Conservation (phyloP, 2,113 vertebrate species). For the Phodopus roborovskii region DNA sequence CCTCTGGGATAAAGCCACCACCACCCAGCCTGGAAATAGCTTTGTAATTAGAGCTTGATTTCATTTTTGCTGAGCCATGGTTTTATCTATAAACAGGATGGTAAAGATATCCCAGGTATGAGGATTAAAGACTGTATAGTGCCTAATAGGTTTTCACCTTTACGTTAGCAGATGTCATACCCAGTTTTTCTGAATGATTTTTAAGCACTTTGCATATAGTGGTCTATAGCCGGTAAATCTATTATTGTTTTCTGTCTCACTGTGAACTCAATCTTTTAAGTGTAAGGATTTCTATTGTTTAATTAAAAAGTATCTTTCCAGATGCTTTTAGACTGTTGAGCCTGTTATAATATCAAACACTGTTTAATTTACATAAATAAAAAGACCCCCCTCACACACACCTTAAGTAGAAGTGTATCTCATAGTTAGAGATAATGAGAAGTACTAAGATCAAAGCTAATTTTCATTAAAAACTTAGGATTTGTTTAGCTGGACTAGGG, state of each 20-base stretch:
- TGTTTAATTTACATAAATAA: not conserved
- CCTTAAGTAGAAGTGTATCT: not conserved
- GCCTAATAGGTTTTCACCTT: not conserved
- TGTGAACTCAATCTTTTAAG: not conserved
- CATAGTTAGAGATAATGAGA: not conserved
- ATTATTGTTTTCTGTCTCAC: not conserved
- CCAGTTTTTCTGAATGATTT: not conserved
- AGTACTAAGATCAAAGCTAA: not conserved
- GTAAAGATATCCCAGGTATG: not conserved
- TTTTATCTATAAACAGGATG: slow-evolving; percentile 49
- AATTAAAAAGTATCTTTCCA: not conserved
- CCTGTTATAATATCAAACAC: not conserved
- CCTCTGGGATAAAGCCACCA: not conserved
- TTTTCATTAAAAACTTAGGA: not conserved
- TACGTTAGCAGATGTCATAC: not conserved
- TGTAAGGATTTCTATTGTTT: not conserved
- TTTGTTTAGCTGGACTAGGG: not conserved
- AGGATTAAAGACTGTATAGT: not conserved
- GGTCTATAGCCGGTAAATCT: not conserved
- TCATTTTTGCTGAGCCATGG: not conserved
- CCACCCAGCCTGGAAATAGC: not conserved
- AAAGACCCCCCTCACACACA: not conserved
- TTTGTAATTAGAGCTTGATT: slow-evolving; percentile 29
- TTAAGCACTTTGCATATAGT: not conserved
- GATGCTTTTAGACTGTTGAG: not conserved